Evolutionary conservation across 2,797 vertebrate species (phyloP).

Genomic region (Cossypha dichroa): DNA sequence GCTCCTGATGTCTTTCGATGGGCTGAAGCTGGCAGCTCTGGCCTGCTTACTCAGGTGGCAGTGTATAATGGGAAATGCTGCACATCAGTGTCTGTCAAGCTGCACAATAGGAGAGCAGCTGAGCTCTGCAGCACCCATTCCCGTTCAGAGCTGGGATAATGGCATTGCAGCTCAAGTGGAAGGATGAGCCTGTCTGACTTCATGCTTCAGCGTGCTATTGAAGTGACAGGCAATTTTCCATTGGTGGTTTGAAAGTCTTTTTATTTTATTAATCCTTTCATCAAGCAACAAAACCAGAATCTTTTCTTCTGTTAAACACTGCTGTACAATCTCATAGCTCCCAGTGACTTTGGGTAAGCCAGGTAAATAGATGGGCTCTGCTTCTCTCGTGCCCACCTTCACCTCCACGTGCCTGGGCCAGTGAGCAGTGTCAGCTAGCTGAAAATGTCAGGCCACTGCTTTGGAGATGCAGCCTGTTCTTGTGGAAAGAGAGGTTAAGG

Average conservation of each 20-base stretch:
- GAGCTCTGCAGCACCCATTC: background rate
- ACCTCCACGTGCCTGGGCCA: fast-evolving
- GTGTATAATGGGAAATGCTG: background rate
- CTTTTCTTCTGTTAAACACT: background rate
- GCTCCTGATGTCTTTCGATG: background rate
- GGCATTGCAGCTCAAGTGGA: background rate
- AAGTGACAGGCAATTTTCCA: constrained; percentile 39
- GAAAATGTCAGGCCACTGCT: background rate
- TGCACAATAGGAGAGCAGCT: background rate
- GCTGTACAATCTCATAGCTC: background rate
- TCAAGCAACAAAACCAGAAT: background rate
- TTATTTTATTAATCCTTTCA: constrained; percentile 11
- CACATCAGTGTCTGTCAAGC: background rate
- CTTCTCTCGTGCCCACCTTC: background rate
- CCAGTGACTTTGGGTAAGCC: background rate
- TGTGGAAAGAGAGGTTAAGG: background rate
- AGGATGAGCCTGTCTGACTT: background rate
- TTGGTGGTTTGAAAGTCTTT: background rate
- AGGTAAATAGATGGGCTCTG: fast-evolving
- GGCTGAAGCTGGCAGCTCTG: background rate
- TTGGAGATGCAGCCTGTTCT: background rate
- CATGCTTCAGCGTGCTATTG: background rate
- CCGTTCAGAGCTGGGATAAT: background rate
- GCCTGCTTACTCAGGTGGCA: background rate
- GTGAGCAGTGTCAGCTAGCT: background rate